Percentiles rank a stretch among this genome's conserved stretches.
phyloP scores from a whole-genome alignment of 1,140 invertebrate genomes.

The Lordiphosa collinella region DNA sequence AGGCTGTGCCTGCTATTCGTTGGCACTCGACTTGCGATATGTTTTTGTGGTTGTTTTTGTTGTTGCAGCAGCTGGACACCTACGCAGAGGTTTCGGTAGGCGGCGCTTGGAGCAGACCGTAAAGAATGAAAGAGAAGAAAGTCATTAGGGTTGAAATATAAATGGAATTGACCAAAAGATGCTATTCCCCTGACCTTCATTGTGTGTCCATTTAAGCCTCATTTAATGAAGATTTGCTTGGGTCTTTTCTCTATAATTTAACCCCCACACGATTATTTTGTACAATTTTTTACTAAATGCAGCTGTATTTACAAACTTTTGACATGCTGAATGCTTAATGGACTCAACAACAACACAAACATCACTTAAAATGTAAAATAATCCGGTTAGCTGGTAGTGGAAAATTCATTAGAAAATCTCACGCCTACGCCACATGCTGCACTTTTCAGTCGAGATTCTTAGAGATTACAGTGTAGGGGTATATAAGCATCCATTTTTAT shows the following conservation, averaged over 20 bases:
- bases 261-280: slow-evolving; percentile 1
- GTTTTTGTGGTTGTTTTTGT: slow-evolving; percentile 17
- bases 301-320: slow-evolving; percentile 57
- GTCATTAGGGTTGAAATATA: slow-evolving; percentile 23
- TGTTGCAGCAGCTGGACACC: slow-evolving; percentile 32
- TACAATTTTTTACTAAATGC: slow-evolving; percentile 11
- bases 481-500: no score
- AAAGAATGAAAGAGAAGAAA: slow-evolving; percentile 3
- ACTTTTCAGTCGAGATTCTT: no score
- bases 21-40: slow-evolving; percentile 41
- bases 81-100: slow-evolving; percentile 53
- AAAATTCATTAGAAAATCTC: no score
- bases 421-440: no score
- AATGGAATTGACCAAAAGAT: slow-evolving; percentile 3
- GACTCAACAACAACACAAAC: slow-evolving; percentile 6
- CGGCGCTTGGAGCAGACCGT: slow-evolving; percentile 37
- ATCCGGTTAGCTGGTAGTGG: slow-evolving; percentile 13
- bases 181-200: background rate
- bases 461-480: no score
- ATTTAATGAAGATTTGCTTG: slow-evolving; percentile 5
- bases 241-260: slow-evolving; percentile 7
- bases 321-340: slow-evolving; percentile 19
- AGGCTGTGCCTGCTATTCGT: slow-evolving; percentile 64
- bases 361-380: slow-evolving; percentile 54
- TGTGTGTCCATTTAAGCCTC: slow-evolving; percentile 10